A percentile compares a stretch with the other conserved stretches of the same genome.
Evolutionary conservation across 2,797 vertebrate genomes (phyloP).

Genomic region (Microcaecilia unicolor): DNA sequence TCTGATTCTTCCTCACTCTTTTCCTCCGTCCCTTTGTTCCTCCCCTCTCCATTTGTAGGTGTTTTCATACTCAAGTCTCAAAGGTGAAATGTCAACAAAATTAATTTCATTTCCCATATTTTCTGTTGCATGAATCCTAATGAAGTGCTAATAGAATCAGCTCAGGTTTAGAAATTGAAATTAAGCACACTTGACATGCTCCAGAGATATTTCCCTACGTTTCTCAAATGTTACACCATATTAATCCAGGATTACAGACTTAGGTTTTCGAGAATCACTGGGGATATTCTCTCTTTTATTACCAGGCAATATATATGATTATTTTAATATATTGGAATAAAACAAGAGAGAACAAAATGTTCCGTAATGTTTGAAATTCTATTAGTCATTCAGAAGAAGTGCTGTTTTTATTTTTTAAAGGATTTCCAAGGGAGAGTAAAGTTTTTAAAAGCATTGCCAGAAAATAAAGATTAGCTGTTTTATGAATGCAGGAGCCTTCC

Average conservation of each 20-base stretch:
- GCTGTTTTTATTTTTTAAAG: constrained; percentile 18
- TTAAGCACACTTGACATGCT: background rate
- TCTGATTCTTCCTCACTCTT: no score
- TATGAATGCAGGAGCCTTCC: constrained; percentile 39
- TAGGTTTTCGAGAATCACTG: constrained; percentile 15
- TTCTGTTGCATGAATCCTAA: background rate
- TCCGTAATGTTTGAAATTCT: background rate
- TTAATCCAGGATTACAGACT: constrained; percentile 14
- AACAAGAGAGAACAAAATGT: constrained; percentile 21
- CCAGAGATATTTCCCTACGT: background rate
- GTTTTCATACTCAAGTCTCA: background rate
- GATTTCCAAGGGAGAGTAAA: constrained; percentile 11
- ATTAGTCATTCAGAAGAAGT: constrained; percentile 22
- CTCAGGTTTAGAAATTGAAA: constrained; percentile 5
- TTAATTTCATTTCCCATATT: background rate
- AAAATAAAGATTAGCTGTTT: constrained; percentile 41
- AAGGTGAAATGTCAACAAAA: background rate
- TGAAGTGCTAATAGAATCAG: constrained; percentile 5
- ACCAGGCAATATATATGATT: constrained; percentile 10
- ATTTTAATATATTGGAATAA: constrained; percentile 23
- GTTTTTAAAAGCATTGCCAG: constrained; percentile 28
- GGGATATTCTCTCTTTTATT: constrained; percentile 4
- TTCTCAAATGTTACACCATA: background rate
- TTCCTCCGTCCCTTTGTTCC: background rate
- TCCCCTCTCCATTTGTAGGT: background rate